Evolutionary conservation across 1,140 invertebrate genomes (phyloP).

Genomic region (Arctopsyche grandis): DNA sequence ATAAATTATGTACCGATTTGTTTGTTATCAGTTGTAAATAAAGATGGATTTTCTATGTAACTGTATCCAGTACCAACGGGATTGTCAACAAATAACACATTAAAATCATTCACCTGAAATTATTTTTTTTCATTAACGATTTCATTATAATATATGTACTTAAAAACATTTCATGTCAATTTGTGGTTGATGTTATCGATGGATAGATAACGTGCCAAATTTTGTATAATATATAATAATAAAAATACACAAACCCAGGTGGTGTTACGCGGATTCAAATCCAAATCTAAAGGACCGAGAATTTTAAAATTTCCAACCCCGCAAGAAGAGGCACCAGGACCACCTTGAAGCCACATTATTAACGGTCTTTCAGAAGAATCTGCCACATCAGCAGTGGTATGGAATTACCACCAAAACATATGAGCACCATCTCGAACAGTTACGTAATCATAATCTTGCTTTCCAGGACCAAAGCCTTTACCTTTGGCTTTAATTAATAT

Average conservation of each 20-base stretch:
- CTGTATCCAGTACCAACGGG: conserved; percentile 91
- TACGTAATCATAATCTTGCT: conserved; percentile 58
- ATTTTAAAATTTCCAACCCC: conserved; percentile 83
- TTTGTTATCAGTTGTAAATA: conserved; percentile 72
- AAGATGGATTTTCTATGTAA: conserved; percentile 73
- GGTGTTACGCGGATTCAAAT: conserved; percentile 72
- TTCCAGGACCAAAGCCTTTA: neutral
- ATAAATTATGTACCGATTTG: conserved; percentile 68
- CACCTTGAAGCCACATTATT: conserved; percentile 83
- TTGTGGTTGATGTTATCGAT: neutral
- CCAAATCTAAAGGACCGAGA: conserved; percentile 75
- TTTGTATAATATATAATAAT: neutral
- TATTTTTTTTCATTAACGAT: conserved; percentile 24
- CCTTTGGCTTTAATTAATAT: neutral
- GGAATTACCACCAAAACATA: conserved; percentile 88
- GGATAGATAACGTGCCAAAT: neutral
- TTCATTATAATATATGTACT: neutral
- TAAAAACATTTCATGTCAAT: neutral
- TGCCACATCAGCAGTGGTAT: conserved; percentile 70
- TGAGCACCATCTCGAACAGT: conserved; percentile 76
- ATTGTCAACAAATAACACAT: conserved; percentile 88
- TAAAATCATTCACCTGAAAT: conserved; percentile 76
- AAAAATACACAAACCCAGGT: conserved; percentile 72
- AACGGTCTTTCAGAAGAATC: conserved; percentile 73
- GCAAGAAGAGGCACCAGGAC: conserved; percentile 79